Base-by-base conservation (phyloP, 2,797 vertebrate species). In the Dicrostonyx torquatus region DNA sequence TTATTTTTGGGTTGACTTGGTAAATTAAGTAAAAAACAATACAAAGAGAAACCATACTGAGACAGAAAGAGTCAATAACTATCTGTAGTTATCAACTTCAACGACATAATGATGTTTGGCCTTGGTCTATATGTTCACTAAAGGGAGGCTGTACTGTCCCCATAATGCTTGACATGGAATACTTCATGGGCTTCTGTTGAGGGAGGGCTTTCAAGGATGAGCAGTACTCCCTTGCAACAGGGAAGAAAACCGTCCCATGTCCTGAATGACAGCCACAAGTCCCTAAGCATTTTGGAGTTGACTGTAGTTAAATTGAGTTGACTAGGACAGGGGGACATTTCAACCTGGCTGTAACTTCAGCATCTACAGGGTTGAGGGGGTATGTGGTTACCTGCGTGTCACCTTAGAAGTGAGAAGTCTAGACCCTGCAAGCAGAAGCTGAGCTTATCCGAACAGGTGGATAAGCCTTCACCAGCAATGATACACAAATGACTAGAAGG, bases 11-110 rank as follows among this genome's bases (percentile, higher is more conserved):
- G 0, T 14, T 77, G 26, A 12, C 43, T 89, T 91, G 86, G 90
- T 90, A 73, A 83, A 40, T 89, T 83, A 78, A 94, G 43, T 58
- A n/a, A 66, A 80, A 96, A 92, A 43, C 55, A 68, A 29, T 86
- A 40, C 43, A 29, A 76, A 75, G 87, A 60, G 68, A 60, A 82
- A 22, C 76, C 48, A 53, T 15, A 31, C 6, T 53, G 20, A 90
- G 77, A 90, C 29, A 22, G 66, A 70, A 93, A 87, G 50, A 45
- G 58, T 60, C 76, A 64, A 40, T 64, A 77, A 40, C 1, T 45
- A 37, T n/a, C 37, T 92, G 6, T 22, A 60, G 14, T 50, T 50
- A 78, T 37, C 48, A 75, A 17, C 50, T 48, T 62, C 60, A 70
- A 79, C 78, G 83, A 58, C 72, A 14, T 75, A 83, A 92, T 86